Conservation (phyloP, 2,113 vertebrate genomes). For the Dicentrarchus labrax region DNA sequence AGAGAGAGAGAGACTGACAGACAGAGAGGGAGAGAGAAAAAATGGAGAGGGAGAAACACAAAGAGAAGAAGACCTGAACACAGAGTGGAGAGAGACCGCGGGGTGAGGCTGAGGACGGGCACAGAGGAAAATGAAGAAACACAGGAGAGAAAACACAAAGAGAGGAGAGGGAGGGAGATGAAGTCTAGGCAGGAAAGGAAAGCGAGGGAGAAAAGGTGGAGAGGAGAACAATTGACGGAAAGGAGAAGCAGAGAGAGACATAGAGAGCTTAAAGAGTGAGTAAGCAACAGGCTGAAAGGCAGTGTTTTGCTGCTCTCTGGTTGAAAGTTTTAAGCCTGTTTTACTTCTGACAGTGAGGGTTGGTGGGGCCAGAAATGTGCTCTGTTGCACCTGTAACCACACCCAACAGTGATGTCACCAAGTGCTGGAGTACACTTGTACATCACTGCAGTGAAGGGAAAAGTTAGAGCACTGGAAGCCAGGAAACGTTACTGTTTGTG, state of each 20-base stretch:
- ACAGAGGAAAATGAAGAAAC: neutral
- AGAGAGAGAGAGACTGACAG: neutral
- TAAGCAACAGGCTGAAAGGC: neutral
- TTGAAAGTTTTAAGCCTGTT: neutral
- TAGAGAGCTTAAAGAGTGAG: neutral
- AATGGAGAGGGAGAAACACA: neutral
- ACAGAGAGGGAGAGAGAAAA: neutral
- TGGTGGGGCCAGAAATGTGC: neutral
- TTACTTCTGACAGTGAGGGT: neutral
- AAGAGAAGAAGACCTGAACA: constrained; percentile 10
- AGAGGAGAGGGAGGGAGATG: neutral
- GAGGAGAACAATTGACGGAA: constrained; percentile 54
- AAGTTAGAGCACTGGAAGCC: neutral
- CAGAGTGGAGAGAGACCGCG: neutral
- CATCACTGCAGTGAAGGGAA: neutral
- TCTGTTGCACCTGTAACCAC: neutral
- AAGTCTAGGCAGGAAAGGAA: neutral
- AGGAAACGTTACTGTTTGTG: too few relatives aligned
- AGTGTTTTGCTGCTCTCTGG: neutral
- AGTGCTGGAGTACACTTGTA: too few relatives aligned
- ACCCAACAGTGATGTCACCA: neutral
- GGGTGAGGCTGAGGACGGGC: neutral
- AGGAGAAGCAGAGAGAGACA: neutral
- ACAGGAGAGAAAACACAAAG: constrained; percentile 11
- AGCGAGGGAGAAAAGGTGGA: neutral